Base-by-base conservation (phyloP, 2,888 invertebrate genomes). In the Acrobasis consociella region DNA sequence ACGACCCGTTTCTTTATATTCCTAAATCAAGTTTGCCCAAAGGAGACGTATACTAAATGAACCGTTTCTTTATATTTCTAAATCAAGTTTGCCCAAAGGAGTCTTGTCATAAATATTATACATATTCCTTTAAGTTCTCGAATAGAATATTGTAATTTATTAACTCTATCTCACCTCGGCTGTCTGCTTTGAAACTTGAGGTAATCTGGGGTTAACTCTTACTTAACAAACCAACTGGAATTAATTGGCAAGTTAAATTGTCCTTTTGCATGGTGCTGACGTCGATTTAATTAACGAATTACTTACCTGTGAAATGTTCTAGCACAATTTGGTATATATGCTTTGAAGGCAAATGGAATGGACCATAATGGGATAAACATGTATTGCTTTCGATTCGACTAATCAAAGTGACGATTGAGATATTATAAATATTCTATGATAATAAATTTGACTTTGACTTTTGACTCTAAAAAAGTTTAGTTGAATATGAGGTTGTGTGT, bases 201-300 rank as follows among this genome's bases (percentile, higher is more conserved):
- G 55, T 37, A 55, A 46, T 55, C 22, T 50, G 15, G 49, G 49
- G 37, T 17, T 37, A 31, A 7, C 15, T 59, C 37, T 17, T 49
- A 53, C 37, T 17, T 49, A 53, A 38, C 50, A 50, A 50, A 50
- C 50, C 38, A 58, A 46, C 46, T 7, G 50, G 59, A 60, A 60
- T 50, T 60, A 60, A 50, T 60, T 50, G 50, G 9, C 37, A 60
- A 60, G 59, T 62, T 55, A 53, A 62, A 52, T 55, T 55, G 49
- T 31, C 58, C 58, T 39, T 22, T 58, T 58, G 37, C 59, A 22
- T 37, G 59, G 9, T 50, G 15, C 16, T 39, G 31, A 49, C 22
- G n/a, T 10, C n/a, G 59, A 38, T 1, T 50, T 60, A 50, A 60
- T 60, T 60, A 50, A 60, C 49, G 49, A 58, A 31, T 31, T 31